phyloP scores from a whole-genome alignment of 2,888 invertebrate genomes.

The Hypselothyrea guttata region DNA sequence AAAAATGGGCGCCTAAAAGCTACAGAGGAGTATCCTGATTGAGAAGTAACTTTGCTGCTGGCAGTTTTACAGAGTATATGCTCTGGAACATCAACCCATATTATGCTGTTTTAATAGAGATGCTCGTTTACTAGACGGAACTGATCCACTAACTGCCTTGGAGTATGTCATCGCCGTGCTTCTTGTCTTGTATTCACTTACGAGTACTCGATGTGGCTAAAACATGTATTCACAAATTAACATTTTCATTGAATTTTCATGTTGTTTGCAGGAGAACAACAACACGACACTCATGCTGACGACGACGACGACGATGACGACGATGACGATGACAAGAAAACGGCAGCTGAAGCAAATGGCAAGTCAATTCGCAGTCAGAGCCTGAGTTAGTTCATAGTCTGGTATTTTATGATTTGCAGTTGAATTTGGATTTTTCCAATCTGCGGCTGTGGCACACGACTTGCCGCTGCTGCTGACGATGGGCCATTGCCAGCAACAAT shows the following conservation, averaged over 20 bases:
- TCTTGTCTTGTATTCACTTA: slow-evolving; percentile 43
- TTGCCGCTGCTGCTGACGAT: slow-evolving; percentile 44
- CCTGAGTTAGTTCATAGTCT: slow-evolving; percentile 36
- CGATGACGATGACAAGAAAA: slow-evolving; percentile 35
- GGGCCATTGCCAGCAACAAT: slow-evolving; percentile 38
- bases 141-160: neutral
- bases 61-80: no score
- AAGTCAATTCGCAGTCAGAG: slow-evolving; percentile 50
- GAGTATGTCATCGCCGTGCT: slow-evolving; percentile 44
- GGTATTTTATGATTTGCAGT: slow-evolving; percentile 51
- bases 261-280: slow-evolving; percentile 32
- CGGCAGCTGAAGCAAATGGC: slow-evolving; percentile 55
- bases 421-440: slow-evolving; percentile 5
- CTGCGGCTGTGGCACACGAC: slow-evolving; percentile 56
- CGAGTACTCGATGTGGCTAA: slow-evolving; percentile 20
- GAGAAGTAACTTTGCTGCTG: no score
- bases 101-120: no score
- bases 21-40: no score
- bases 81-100: no score
- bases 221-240: slow-evolving; percentile 52
- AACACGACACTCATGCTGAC: slow-evolving; percentile 20
- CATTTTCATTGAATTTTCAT: slow-evolving; percentile 62
- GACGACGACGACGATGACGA: slow-evolving; percentile 23
- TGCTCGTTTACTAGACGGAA: no score
- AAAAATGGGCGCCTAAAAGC: no score